A percentile compares a stretch with the other conserved stretches of the same genome.
phyloP scores from a whole-genome alignment of 2,888 invertebrate genomes.

The Yponomeuta evonymella region DNA sequence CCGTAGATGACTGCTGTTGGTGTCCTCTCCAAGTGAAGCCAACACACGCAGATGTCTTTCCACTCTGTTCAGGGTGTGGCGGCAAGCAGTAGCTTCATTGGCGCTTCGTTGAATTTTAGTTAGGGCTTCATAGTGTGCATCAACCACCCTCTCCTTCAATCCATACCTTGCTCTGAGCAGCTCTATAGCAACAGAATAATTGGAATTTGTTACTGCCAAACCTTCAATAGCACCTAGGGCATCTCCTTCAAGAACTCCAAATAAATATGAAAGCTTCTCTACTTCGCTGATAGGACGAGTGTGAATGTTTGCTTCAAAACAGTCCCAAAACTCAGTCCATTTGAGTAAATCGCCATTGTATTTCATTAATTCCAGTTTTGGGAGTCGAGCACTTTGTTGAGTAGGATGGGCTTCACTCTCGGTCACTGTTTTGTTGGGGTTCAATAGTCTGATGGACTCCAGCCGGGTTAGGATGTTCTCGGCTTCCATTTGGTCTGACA shows the following conservation, averaged over 20 bases:
- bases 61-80: conserved; percentile 5
- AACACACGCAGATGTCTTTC: conserved; percentile 17
- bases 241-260: not conserved
- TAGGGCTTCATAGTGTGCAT: not conserved
- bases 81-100: not conserved
- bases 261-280: not conserved
- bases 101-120: not conserved
- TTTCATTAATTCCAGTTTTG: not conserved
- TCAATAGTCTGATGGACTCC: not conserved
- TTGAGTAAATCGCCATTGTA: not conserved
- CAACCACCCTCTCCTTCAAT: not conserved
- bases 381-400: not conserved
- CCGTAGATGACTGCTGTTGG: conserved; percentile 12
- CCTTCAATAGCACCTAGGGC: not conserved
- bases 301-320: not conserved
- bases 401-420: not conserved
- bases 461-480: not conserved
- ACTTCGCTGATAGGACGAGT: not conserved
- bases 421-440: not conserved
- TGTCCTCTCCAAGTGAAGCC: conserved; percentile 11
- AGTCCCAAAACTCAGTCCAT: conserved; percentile 3
- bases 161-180: not conserved
- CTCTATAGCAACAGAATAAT: not conserved
- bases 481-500: not conserved
- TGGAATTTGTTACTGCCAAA: not conserved